These are phyloP conservation scores for Drosophila anomelani DNA, from an alignment of 2,888 invertebrate species.

Conservation along the genomic window DNA sequence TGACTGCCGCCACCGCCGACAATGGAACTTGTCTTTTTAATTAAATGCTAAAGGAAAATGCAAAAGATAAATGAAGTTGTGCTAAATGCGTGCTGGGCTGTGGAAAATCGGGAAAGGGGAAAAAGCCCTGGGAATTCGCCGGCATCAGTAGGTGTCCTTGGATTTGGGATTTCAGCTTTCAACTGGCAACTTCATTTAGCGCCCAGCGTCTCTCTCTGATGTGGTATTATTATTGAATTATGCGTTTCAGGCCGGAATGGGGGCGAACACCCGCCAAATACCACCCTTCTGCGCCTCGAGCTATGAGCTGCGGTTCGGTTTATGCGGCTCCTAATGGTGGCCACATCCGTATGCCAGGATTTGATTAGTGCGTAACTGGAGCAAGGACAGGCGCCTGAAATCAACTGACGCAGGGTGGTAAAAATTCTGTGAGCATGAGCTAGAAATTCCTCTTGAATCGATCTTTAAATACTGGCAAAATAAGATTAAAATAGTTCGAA, in stretches of 20 bases:
- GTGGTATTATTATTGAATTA: constrained; percentile 73
- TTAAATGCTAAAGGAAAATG: constrained; percentile 80
- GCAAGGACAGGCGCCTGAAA: constrained; percentile 5
- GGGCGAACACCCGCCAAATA: constrained; percentile 17
- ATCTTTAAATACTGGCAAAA: too few relatives aligned
- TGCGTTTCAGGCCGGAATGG: constrained; percentile 44
- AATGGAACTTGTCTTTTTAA: constrained; percentile 81
- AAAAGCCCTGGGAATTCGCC: constrained; percentile 37
- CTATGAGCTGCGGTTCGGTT: constrained; percentile 13
- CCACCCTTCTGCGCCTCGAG: constrained; percentile 27
- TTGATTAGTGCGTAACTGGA: constrained; percentile 39
- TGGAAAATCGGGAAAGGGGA: constrained; percentile 20
- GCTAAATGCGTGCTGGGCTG: constrained; percentile 78
- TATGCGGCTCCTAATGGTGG: constrained; percentile 31
- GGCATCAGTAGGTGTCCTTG: constrained; percentile 16
- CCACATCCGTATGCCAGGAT: constrained; percentile 31
- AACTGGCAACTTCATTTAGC: constrained; percentile 51
- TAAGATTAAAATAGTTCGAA: too few relatives aligned
- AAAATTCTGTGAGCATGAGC: neutral
- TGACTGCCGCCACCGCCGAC: constrained; percentile 61
- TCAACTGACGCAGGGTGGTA: neutral
- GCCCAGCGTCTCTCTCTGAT: constrained; percentile 40
- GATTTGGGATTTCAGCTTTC: constrained; percentile 58
- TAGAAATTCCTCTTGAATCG: neutral
- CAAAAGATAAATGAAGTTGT: constrained; percentile 81